Conservation (phyloP, 2,797 vertebrate species). For the Tenualosa thibaudeaui region DNA sequence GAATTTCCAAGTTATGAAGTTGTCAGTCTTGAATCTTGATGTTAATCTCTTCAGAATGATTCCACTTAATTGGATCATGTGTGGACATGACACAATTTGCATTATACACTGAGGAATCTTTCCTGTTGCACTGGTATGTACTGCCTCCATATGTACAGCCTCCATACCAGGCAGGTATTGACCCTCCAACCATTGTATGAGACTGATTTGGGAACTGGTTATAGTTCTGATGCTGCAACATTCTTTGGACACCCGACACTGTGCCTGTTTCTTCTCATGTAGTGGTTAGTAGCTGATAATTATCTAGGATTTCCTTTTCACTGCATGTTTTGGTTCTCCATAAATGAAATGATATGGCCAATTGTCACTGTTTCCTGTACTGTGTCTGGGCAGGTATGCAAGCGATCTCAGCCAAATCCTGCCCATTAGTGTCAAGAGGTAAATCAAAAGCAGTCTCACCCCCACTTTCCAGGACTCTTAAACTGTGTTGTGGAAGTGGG, state of each 20-base stretch:
- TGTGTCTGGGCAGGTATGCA: slow-evolving; percentile 15
- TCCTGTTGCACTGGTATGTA: too few relatives aligned
- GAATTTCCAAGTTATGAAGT: not conserved
- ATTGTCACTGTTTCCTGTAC: slow-evolving; percentile 8
- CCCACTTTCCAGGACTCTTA: slow-evolving; percentile 19
- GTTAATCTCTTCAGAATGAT: not conserved
- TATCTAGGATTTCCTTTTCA: not conserved
- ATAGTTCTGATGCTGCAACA: slow-evolving; percentile 59
- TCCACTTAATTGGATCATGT: not conserved
- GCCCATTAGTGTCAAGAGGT: slow-evolving; percentile 8
- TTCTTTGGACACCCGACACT: slow-evolving; percentile 46
- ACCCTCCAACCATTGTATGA: slow-evolving; percentile 59
- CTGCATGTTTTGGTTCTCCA: not conserved
- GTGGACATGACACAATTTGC: not conserved
- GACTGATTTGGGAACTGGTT: slow-evolving; percentile 57
- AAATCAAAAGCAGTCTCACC: slow-evolving; percentile 1
- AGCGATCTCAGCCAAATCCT: not conserved
- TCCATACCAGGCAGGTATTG: too few relatives aligned
- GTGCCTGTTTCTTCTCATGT: slow-evolving; percentile 62
- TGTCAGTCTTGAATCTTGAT: not conserved
- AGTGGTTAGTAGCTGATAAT: slow-evolving; percentile 45
- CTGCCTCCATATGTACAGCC: too few relatives aligned
- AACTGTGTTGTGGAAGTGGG: slow-evolving; percentile 27
- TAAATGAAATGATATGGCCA: slow-evolving; percentile 7
- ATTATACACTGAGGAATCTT: not conserved